phyloP scores from a whole-genome alignment of 2,797 vertebrate species.

The Enteromius mattozi region DNA sequence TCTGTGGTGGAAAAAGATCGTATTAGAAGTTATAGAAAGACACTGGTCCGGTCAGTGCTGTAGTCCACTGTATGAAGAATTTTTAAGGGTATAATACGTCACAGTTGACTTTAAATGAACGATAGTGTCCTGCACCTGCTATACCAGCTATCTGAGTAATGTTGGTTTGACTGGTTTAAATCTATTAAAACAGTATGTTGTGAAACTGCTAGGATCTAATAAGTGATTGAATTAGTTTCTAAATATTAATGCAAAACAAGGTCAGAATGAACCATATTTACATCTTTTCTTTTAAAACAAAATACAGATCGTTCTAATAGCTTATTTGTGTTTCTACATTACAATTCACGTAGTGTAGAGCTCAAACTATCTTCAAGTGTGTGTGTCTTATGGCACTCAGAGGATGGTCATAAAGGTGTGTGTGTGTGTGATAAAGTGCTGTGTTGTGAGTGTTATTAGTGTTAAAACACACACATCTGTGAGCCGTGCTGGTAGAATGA shows the following conservation, averaged over 20 bases:
- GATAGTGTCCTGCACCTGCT: no score
- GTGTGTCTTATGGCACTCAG: neutral
- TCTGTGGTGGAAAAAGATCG: no score
- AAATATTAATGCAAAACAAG: neutral
- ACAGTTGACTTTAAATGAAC: no score
- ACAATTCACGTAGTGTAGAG: no score
- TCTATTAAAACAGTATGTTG: neutral
- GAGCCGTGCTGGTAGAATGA: neutral
- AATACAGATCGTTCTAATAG: neutral
- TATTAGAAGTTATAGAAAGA: no score
- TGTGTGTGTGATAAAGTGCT: neutral
- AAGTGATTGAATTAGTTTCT: neutral
- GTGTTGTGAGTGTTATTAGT: neutral
- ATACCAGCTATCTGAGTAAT: no score
- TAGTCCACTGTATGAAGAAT: no score
- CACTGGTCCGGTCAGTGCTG: no score
- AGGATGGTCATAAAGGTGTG: neutral
- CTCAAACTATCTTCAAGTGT: neutral
- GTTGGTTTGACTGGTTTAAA: neutral
- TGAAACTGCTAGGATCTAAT: neutral
- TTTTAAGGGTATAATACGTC: no score
- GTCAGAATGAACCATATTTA: neutral
- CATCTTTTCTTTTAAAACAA: neutral
- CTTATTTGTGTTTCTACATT: neutral
- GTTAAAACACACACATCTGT: no score